A percentile compares a stretch with the other conserved stretches of the same genome.
These are phyloP conservation scores for Montipora capricornis DNA, from an alignment of 64 coral and sea anemone genomes.

Conservation along the genomic window DNA sequence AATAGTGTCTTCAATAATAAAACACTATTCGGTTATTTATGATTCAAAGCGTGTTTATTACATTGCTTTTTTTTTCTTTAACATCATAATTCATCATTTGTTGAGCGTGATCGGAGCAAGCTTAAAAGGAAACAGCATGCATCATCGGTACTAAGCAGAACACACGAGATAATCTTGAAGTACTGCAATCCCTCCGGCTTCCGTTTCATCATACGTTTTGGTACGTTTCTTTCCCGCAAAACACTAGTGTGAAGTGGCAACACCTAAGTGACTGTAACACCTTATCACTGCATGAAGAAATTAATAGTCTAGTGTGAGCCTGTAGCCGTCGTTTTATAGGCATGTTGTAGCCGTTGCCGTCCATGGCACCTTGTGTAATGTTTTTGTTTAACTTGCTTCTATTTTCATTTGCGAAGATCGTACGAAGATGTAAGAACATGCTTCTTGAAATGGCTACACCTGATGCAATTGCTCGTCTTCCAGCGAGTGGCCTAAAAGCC, in stretches of 20 bases:
- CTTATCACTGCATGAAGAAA: not conserved
- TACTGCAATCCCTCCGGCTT: not conserved
- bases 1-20: not conserved
- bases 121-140: no score
- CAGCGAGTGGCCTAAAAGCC: conserved; percentile 7
- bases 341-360: not conserved
- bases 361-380: not conserved
- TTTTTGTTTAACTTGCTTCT: not conserved
- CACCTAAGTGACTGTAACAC: not conserved
- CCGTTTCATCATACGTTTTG: not conserved
- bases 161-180: no score
- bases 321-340: no score
- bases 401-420: conserved; percentile 3
- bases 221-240: not conserved
- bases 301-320: not conserved
- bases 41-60: no score
- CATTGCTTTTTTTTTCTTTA: no score
- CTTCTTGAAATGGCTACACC: conserved; percentile 77
- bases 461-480: conserved; percentile 81
- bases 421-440: conserved; percentile 48
- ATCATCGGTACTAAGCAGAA: no score
- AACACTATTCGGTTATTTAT: no score
- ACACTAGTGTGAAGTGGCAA: not conserved
- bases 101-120: no score
- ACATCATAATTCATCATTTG: no score